phyloP scores from a whole-genome alignment of 1,140 invertebrate genomes.

The Rhopalosiphum maidis region DNA sequence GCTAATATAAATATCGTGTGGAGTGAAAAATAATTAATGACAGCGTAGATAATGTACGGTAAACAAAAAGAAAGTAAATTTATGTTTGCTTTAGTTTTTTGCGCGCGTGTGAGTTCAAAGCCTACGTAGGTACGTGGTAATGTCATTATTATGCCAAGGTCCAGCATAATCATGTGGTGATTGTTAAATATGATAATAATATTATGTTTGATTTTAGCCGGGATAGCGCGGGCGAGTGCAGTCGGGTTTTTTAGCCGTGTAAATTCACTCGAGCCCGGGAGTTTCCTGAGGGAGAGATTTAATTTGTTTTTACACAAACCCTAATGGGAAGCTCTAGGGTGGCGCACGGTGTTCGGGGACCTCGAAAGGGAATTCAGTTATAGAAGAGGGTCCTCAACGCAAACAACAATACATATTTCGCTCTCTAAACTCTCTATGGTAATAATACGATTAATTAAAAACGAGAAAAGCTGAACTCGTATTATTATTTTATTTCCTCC shows the following conservation, averaged over 20 bases:
- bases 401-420: conserved; percentile 36
- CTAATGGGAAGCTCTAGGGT: conserved; percentile 10
- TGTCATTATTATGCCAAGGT: conserved; percentile 16
- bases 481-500: conserved; percentile 14
- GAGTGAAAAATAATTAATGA: not conserved
- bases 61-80: not conserved
- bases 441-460: conserved; percentile 41
- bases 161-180: not conserved
- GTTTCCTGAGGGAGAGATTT: conserved; percentile 22
- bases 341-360: not conserved
- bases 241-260: conserved; percentile 11
- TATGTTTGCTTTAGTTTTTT: not conserved
- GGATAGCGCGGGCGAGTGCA: conserved; percentile 4
- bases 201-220: not conserved
- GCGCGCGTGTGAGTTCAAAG: not conserved
- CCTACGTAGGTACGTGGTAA: not conserved
- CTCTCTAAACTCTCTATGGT: conserved; percentile 27
- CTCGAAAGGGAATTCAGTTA: conserved; percentile 1
- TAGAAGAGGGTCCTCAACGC: conserved; percentile 21
- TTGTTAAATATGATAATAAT: conserved; percentile 37
- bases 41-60: not conserved
- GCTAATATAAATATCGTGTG: no score
- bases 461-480: not conserved
- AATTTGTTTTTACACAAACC: conserved; percentile 44
- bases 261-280: not conserved